phyloP scores from a whole-genome alignment of 2,113 vertebrate species.

The Thinocorus orbignyianus region DNA sequence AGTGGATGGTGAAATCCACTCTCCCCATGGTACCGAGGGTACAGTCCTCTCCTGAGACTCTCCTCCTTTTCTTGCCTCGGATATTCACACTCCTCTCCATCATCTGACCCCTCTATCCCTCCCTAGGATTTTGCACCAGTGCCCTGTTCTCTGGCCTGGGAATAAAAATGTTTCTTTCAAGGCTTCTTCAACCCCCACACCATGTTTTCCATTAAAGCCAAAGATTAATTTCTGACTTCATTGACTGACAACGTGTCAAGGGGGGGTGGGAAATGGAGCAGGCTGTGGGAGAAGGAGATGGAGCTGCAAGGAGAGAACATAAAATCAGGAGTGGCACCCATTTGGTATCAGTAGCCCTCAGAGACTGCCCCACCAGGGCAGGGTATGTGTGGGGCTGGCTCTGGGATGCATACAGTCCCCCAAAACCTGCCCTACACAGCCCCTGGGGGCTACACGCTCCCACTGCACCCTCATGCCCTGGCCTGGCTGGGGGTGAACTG shows the following conservation, averaged over 20 bases:
- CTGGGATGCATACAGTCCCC: background rate
- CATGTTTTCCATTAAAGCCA: background rate
- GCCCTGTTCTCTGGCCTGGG: background rate
- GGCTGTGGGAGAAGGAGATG: background rate
- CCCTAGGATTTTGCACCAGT: background rate
- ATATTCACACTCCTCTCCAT: fast-evolving
- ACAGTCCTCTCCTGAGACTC: background rate
- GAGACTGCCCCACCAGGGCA: background rate
- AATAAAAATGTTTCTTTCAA: background rate
- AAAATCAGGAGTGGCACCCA: background rate
- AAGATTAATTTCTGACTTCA: background rate
- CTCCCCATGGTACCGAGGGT: fast-evolving
- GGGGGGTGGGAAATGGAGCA: background rate
- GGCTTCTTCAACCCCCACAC: background rate
- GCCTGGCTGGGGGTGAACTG: background rate
- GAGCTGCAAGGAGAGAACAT: background rate
- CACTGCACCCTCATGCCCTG: background rate
- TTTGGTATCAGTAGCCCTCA: background rate
- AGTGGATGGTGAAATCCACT: background rate
- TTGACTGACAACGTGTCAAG: background rate
- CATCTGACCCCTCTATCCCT: background rate
- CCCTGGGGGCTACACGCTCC: background rate
- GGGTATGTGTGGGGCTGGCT: fast-evolving
- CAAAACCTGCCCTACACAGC: background rate
- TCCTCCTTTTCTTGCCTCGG: background rate